Conservation (phyloP, 2,797 vertebrate species). For the Anas flavirostris region DNA sequence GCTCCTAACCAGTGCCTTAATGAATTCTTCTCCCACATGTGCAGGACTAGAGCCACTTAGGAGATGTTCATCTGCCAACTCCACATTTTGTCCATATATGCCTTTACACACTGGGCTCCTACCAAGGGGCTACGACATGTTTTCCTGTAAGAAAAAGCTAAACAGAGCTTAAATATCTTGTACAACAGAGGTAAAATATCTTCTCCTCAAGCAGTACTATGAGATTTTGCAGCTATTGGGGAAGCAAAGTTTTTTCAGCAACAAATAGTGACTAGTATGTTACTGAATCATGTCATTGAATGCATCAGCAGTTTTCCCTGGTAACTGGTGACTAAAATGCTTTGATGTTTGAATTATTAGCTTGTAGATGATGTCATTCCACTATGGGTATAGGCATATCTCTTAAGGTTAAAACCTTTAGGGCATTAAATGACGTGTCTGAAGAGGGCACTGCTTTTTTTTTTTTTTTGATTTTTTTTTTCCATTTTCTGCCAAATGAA, state of each 20-base stretch:
- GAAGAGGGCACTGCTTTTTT: neutral
- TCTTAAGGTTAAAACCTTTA: neutral
- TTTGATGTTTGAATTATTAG: neutral
- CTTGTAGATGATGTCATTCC: neutral
- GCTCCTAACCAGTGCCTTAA: neutral
- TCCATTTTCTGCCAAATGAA: neutral
- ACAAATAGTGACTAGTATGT: neutral
- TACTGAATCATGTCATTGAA: neutral
- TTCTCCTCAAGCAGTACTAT: neutral
- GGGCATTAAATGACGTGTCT: neutral
- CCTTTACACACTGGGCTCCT: neutral
- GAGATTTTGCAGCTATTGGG: neutral
- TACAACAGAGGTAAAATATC: neutral
- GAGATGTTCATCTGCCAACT: neutral
- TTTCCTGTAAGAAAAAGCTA: neutral
- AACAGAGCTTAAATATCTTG: neutral
- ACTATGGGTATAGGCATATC: neutral
- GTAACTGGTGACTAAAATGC: neutral
- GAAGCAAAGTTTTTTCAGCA: neutral
- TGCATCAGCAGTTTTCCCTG: neutral
- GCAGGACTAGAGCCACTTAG: neutral
- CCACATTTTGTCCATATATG: neutral
- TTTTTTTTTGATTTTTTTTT: neutral
- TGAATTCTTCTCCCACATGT: fast-evolving
- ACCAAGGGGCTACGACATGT: neutral